A percentile compares a stretch with the other conserved stretches of the same genome.
phyloP scores from a whole-genome alignment of 2,888 invertebrate species.

The Lordiphosa fenestrarum region DNA sequence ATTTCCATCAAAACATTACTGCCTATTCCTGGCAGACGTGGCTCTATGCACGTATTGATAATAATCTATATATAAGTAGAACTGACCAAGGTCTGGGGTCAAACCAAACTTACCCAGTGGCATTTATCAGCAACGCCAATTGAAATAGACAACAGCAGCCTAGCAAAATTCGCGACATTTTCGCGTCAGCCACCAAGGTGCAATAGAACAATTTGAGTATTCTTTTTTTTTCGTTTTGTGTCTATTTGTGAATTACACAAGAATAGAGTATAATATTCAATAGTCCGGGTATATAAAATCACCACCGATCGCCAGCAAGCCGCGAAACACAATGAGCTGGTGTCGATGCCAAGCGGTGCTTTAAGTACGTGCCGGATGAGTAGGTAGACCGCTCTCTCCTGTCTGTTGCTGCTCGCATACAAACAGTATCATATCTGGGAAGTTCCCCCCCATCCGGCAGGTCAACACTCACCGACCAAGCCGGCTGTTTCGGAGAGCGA shows the following conservation, averaged over 20 bases:
- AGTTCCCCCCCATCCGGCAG: slow-evolving; percentile 4
- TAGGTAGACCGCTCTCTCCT: not conserved
- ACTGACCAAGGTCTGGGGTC: not conserved
- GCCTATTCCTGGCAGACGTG: not conserved
- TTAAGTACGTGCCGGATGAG: slow-evolving; percentile 34
- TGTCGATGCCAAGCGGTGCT: slow-evolving; percentile 12
- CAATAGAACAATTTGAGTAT: not conserved
- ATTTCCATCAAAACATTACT: not conserved
- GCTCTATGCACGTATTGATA: slow-evolving; percentile 29
- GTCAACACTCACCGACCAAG: not conserved
- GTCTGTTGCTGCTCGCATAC: not conserved
- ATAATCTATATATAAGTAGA: slow-evolving; percentile 6
- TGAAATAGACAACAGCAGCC: slow-evolving; percentile 56
- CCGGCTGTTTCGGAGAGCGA: slow-evolving; percentile 1
- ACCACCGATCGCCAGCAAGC: slow-evolving; percentile 16
- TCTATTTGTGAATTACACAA: not conserved
- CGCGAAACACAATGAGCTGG: slow-evolving; percentile 23
- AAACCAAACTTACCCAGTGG: slow-evolving; percentile 63
- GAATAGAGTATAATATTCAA: slow-evolving; percentile 1
- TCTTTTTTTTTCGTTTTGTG: not conserved
- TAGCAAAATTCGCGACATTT: slow-evolving; percentile 56
- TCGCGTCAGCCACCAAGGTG: not conserved
- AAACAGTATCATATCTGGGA: not conserved
- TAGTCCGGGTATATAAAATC: not conserved
- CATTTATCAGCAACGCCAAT: slow-evolving; percentile 56